A percentile compares a stretch with the other conserved stretches of the same genome.
phyloP scores from a whole-genome alignment of 2,888 invertebrate species.

The Lasioglossum morio region DNA sequence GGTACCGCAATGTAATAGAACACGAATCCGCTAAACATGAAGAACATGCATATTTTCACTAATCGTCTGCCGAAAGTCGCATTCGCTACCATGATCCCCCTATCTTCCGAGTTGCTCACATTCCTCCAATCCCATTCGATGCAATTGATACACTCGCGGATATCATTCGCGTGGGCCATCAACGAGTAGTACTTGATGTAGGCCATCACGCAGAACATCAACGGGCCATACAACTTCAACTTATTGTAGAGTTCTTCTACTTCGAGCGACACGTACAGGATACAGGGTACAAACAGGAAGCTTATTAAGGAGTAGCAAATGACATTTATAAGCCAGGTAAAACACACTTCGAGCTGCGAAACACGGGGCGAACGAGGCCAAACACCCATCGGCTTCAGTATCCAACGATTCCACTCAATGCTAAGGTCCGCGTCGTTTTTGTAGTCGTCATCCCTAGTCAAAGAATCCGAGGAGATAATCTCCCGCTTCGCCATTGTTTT shows the following conservation, averaged over 20 bases:
- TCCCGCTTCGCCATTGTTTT: slow-evolving; percentile 17
- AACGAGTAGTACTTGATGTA: slow-evolving; percentile 71
- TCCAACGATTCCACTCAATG: slow-evolving; percentile 73
- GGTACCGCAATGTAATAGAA: slow-evolving; percentile 49
- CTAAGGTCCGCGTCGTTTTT: slow-evolving; percentile 58
- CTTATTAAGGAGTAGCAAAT: slow-evolving; percentile 59
- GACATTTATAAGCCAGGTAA: slow-evolving; percentile 37
- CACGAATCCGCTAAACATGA: slow-evolving; percentile 54
- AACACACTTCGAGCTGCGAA: slow-evolving; percentile 27
- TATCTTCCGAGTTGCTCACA: slow-evolving; percentile 44
- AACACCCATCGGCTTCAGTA: slow-evolving; percentile 72
- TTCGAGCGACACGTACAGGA: slow-evolving; percentile 58
- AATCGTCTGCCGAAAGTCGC: slow-evolving; percentile 65
- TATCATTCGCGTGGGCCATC: slow-evolving; percentile 58
- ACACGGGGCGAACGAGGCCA: slow-evolving; percentile 66
- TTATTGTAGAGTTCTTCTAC: slow-evolving; percentile 25
- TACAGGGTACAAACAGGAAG: slow-evolving; percentile 65
- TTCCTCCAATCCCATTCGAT: slow-evolving; percentile 69
- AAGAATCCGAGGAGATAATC: rapidly evolving
- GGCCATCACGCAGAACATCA: slow-evolving; percentile 74
- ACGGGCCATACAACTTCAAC: slow-evolving; percentile 68
- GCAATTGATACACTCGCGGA: slow-evolving; percentile 67
- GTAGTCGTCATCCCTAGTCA: background rate
- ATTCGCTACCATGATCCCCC: slow-evolving; percentile 64
- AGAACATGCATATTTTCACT: slow-evolving; percentile 41